Evolutionary conservation across 2,888 invertebrate genomes (phyloP).

Genomic region (Caenorhabditis sp.): DNA sequence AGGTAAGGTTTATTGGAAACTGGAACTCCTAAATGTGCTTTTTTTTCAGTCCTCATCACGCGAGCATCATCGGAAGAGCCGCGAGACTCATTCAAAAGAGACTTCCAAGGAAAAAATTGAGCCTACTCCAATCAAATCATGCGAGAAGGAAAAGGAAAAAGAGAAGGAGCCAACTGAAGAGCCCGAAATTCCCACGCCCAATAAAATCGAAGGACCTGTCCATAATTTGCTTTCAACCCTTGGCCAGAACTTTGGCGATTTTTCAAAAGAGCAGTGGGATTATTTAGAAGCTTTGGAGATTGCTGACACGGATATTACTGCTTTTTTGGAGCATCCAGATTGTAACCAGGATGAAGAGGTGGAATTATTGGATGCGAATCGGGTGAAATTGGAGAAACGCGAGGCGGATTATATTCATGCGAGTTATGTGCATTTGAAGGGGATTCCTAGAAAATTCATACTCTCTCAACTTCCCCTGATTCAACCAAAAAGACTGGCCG

Average conservation of each 20-base stretch:
- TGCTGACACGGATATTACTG: background rate
- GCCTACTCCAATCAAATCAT: too few species aligned
- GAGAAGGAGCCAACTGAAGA: too few species aligned
- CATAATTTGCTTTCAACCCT: background rate
- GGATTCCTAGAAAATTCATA: background rate
- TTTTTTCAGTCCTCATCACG: too few species aligned
- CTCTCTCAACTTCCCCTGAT: conserved; percentile 1
- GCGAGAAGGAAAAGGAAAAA: too few species aligned
- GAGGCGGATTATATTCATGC: conserved; percentile 2
- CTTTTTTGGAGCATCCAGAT: background rate
- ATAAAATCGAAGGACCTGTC: background rate
- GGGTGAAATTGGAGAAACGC: background rate
- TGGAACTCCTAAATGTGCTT: too few species aligned
- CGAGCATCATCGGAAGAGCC: too few species aligned
- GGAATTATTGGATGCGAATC: conserved; percentile 5
- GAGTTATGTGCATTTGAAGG: background rate
- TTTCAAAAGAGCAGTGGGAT: background rate
- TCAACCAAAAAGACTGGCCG: background rate
- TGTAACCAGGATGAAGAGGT: conserved; percentile 2
- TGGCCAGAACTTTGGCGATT: background rate
- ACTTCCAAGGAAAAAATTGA: too few species aligned
- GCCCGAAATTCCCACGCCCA: background rate
- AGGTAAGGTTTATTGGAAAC: too few species aligned
- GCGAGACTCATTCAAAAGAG: too few species aligned
- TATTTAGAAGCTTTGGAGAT: background rate